A percentile compares a stretch with the other conserved stretches of the same genome.
These are phyloP conservation scores for Pogonus chalceus DNA, from an alignment of 1,140 invertebrate genomes.

Conservation along the genomic window DNA sequence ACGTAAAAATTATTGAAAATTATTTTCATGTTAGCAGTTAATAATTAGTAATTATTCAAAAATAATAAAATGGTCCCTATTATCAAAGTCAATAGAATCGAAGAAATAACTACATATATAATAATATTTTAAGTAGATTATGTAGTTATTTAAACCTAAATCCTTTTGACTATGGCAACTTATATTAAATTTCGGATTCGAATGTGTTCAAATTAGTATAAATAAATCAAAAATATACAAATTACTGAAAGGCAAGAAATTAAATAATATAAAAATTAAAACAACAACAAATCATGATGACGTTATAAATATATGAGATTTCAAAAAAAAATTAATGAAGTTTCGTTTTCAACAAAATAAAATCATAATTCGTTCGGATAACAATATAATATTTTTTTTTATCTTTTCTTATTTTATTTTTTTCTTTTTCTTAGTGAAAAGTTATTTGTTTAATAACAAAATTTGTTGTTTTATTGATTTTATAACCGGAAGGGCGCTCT, in stretches of 20 bases:
- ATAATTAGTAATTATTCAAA: not conserved
- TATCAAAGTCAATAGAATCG: not conserved
- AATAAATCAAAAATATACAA: not conserved
- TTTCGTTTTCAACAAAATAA: not conserved
- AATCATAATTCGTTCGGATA: no score
- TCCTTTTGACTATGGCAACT: not conserved
- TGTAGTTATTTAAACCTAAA: not conserved
- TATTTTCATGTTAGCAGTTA: not conserved
- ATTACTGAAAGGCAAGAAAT: not conserved
- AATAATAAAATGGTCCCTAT: not conserved
- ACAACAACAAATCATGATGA: not conserved
- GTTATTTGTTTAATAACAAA: no score
- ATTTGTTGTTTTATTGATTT: constrained; percentile 20
- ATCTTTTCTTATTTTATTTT: no score
- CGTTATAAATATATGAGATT: not conserved
- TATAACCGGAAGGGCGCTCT: constrained; percentile 57
- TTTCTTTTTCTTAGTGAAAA: not conserved
- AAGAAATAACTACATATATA: not conserved
- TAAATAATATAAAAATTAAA: not conserved
- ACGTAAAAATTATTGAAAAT: not conserved
- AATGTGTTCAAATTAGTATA: not conserved
- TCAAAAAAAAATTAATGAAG: not conserved
- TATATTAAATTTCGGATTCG: not conserved
- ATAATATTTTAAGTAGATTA: not conserved
- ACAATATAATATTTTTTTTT: no score